These are phyloP conservation scores for Brachyistius frenatus DNA, from an alignment of 2,113 vertebrate species.

Conservation along the genomic window DNA sequence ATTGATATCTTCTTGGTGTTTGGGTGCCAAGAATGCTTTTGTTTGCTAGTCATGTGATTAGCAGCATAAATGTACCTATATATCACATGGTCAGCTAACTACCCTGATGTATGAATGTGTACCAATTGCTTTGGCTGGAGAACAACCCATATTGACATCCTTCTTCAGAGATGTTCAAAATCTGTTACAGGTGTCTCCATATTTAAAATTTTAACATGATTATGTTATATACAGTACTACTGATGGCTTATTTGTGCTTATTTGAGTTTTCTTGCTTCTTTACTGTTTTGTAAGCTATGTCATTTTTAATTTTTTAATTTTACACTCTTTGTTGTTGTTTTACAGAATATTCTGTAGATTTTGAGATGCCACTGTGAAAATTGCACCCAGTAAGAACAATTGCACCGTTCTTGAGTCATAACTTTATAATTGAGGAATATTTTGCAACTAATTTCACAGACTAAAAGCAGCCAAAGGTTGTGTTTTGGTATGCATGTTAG, in stretches of 20 bases:
- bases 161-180: neutral
- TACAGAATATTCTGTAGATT: neutral
- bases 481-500: slow-evolving; percentile 10
- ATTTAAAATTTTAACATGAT: neutral
- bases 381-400: neutral
- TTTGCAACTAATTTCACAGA: slow-evolving; percentile 25
- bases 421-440: slow-evolving; percentile 27
- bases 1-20: neutral
- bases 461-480: neutral
- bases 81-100: neutral
- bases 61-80: neutral
- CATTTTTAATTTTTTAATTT: neutral
- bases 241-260: neutral
- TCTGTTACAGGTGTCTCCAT: neutral
- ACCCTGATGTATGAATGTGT: neutral
- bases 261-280: neutral
- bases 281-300: neutral
- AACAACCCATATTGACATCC: slow-evolving; percentile 4
- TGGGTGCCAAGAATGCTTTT: slow-evolving; percentile 1
- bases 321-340: neutral
- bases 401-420: neutral
- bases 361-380: slow-evolving; percentile 7
- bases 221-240: neutral
- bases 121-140: neutral
- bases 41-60: neutral